Evolutionary conservation across 2,113 vertebrate species (phyloP), one percentile per base, ranked within the genome.

Genomic region (Seriola dumerili): DNA sequence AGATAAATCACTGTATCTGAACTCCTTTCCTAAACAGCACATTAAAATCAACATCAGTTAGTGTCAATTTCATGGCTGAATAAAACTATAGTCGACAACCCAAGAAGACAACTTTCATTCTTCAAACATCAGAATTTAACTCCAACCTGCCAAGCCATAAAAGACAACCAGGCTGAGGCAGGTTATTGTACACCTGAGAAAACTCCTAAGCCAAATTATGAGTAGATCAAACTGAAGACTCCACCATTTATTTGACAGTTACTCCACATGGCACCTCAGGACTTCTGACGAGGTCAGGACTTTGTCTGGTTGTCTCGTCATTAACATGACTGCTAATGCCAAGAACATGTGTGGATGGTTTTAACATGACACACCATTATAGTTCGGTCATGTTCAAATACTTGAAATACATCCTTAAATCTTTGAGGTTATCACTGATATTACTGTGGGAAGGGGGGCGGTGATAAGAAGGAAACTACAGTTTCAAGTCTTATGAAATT

Each of bases 341-440:
- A n/a, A 80, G 29, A 75, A 79, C 42, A 62, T 42, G 76, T 59
- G 44, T 25, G 78, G 73, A 59, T 68, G 80, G 50, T 71, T 85
- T 72, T 54, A 85, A 80, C 75, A 80, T 82, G 85, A 68, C 84
- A 91, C 90, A 93, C 82, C 82, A 92, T 88, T 87, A 85, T 81
- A 86, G 50, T 85, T 78, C 11, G 82, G 75, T 68, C 42, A 68
- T 72, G 89, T 92, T 92, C 86, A 93, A 93, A 93, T 90, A 87
- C 25, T 52, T 86, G 74, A 80, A 89, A 87, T 85, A 85, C 90
- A 92, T 92, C 90, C 85, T 87, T 66, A 52, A 50, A 57, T 78
- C 81, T 87, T 78, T 89, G 87, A 78, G 36, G 55, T 84, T 77
- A 89, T 89, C 40, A 80, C 85, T 88, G 88, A 91, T 84, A 67